A percentile compares a stretch with the other conserved stretches of the same genome.
Evolutionary conservation across 2,888 invertebrate species (phyloP).

Genomic region (Caenorhabditis virilis): DNA sequence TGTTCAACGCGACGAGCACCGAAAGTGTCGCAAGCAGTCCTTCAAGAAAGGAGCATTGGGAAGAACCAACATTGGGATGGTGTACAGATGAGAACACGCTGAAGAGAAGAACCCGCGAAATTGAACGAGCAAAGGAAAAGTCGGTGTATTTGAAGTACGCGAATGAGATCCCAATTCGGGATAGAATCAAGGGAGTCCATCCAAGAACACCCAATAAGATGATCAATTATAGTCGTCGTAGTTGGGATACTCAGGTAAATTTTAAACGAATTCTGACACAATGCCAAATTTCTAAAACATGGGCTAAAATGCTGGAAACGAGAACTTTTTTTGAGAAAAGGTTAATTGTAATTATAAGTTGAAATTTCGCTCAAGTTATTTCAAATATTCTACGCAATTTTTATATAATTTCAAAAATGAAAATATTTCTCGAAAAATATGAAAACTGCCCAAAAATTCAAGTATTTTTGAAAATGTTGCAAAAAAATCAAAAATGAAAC

Average conservation of each 20-base stretch:
- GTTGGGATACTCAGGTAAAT: conserved; percentile 81
- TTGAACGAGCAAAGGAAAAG: conserved; percentile 63
- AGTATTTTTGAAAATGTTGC: no score
- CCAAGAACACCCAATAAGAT: conserved; percentile 89
- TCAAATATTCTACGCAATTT: no score
- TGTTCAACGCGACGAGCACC: conserved; percentile 17
- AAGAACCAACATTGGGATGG: conserved; percentile 62
- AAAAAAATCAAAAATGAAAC: no score
- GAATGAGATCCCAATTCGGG: conserved; percentile 45
- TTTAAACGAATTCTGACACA: no score
- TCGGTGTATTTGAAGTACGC: conserved; percentile 57
- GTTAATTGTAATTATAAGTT: no score
- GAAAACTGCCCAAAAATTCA: no score
- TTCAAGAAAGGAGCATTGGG: conserved; percentile 48
- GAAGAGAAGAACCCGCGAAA: conserved; percentile 56
- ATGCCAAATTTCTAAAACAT: no score
- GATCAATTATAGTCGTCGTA: conserved; percentile 85
- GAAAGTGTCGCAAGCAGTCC: conserved; percentile 17
- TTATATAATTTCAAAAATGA: no score
- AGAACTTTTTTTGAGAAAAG: background rate
- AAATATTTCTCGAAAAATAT: no score
- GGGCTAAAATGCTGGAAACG: background rate
- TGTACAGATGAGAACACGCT: conserved; percentile 55
- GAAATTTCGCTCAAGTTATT: no score
- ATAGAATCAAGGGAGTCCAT: conserved; percentile 72